These are phyloP conservation scores for Pycnomerus fuliginosus DNA, from an alignment of 2,888 invertebrate species.

Conservation along the genomic window DNA sequence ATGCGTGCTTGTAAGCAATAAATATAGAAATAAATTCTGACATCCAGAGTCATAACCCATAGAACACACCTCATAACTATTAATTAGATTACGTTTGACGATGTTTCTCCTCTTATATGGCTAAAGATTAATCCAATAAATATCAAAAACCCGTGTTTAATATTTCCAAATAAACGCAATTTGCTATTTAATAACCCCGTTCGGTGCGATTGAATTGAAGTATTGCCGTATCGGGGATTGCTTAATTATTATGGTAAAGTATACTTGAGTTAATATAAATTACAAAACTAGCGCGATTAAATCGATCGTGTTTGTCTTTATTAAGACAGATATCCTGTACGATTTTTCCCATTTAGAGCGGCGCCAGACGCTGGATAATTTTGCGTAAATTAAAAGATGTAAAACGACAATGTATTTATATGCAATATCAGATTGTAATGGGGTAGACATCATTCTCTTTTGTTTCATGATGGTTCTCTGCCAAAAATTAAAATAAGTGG, in stretches of 20 bases:
- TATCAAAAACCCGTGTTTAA: slow-evolving; percentile 10
- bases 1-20: slow-evolving; percentile 13
- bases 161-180: slow-evolving; percentile 14
- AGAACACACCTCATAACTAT: slow-evolving; percentile 20
- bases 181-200: slow-evolving; percentile 18
- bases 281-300: slow-evolving; percentile 10
- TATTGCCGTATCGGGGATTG: slow-evolving; percentile 16
- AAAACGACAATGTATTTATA: too few relatives aligned
- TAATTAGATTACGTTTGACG: slow-evolving; percentile 18
- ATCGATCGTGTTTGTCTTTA: slow-evolving; percentile 15
- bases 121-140: slow-evolving; percentile 21
- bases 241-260: slow-evolving; percentile 18
- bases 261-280: slow-evolving; percentile 16
- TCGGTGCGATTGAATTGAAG: slow-evolving; percentile 17
- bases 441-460: too few relatives aligned
- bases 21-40: slow-evolving; percentile 8
- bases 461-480: too few relatives aligned
- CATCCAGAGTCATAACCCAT: slow-evolving; percentile 14
- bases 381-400: too few relatives aligned
- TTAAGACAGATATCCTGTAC: slow-evolving; percentile 1
- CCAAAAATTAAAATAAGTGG: too few relatives aligned
- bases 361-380: slow-evolving; percentile 11
- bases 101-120: slow-evolving; percentile 19
- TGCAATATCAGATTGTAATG: too few relatives aligned
- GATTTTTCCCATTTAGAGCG: slow-evolving; percentile 8